These are phyloP conservation scores for Alcedo atthis DNA, from an alignment of 2,797 vertebrate genomes.

Conservation along the genomic window DNA sequence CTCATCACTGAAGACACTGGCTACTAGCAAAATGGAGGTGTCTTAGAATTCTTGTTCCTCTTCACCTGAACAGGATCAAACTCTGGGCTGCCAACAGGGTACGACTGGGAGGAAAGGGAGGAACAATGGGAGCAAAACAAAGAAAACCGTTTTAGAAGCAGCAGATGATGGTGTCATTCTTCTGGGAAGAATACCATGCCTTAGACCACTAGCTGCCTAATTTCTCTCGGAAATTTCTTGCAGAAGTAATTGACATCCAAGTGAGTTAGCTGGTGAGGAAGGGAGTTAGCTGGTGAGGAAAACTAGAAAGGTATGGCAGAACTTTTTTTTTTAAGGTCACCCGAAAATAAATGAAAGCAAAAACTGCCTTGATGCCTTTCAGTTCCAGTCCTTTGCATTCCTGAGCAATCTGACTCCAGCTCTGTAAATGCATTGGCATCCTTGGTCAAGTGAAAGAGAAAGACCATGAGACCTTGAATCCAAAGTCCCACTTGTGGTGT, in stretches of 20 bases:
- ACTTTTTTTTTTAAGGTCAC: conserved; percentile 35
- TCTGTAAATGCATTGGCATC: conserved; percentile 52
- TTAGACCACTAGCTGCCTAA: neutral
- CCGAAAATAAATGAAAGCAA: conserved; percentile 47
- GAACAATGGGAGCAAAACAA: neutral
- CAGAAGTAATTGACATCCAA: neutral
- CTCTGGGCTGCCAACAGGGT: neutral
- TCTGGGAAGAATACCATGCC: neutral
- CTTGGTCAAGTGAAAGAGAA: conserved; percentile 57
- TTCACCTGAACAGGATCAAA: neutral
- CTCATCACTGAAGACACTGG: neutral
- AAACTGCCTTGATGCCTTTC: conserved; percentile 40
- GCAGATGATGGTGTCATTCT: neutral
- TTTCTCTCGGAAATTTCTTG: neutral
- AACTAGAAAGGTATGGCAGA: neutral
- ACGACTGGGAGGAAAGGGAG: neutral
- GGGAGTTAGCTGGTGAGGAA: neutral
- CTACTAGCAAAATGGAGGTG: neutral
- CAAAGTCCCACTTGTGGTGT: conserved; percentile 1
- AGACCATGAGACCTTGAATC: conserved; percentile 49
- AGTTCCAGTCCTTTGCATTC: conserved; percentile 54
- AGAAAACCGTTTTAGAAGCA: neutral
- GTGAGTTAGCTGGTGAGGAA: neutral
- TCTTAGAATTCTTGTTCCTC: neutral
- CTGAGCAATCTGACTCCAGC: conserved; percentile 53